A percentile compares a stretch with the other conserved stretches of the same genome.
These are phyloP conservation scores for Rattus rattus DNA, from an alignment of 2,113 vertebrate species.

Conservation along the genomic window DNA sequence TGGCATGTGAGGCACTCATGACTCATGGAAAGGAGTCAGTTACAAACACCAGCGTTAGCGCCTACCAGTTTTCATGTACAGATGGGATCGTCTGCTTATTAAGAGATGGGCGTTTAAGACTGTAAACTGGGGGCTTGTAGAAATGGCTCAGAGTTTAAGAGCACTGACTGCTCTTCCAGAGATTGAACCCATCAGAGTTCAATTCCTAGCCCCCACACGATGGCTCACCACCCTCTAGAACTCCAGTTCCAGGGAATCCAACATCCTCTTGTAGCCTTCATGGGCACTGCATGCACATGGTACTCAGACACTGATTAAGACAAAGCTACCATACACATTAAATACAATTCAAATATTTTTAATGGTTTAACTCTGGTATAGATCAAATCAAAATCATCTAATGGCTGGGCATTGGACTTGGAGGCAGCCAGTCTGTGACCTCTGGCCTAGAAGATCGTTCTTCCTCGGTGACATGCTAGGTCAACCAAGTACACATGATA, in stretches of 20 bases:
- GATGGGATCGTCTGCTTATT: not conserved
- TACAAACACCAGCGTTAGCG: not conserved
- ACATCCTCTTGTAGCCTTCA: too few species aligned
- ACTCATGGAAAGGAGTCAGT: conserved; percentile 32
- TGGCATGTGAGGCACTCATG: not conserved
- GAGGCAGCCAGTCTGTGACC: conserved; percentile 46
- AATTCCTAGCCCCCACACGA: not conserved
- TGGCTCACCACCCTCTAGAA: not conserved
- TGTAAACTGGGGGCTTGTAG: not conserved
- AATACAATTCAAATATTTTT: not conserved
- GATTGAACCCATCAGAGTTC: not conserved
- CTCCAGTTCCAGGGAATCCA: not conserved
- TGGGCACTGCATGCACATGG: not conserved
- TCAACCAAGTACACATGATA: conserved; percentile 68
- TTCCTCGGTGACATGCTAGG: conserved; percentile 58
- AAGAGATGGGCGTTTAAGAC: not conserved
- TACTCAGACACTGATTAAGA: not conserved
- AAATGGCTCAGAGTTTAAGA: not conserved
- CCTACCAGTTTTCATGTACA: not conserved
- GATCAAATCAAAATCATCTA: not conserved
- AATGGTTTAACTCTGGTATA: not conserved
- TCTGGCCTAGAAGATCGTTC: conserved; percentile 56
- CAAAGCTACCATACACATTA: not conserved
- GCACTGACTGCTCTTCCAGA: not conserved
- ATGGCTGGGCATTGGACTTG: not conserved